Base-by-base conservation (phyloP, 2,797 vertebrate genomes). In the Uromys caudimaculatus region DNA sequence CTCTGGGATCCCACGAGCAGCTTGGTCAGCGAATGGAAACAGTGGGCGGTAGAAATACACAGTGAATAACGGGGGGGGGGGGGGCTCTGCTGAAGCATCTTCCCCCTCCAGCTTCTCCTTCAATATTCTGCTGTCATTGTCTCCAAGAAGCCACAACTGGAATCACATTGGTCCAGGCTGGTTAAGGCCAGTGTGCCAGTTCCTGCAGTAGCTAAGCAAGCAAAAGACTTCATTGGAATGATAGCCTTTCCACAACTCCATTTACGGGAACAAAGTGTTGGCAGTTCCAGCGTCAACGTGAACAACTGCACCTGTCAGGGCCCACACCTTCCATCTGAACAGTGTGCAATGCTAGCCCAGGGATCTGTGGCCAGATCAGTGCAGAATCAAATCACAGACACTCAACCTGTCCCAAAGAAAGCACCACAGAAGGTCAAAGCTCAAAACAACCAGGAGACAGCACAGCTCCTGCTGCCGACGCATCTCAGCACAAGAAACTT, bases 101-200 rank as follows among this genome's bases (percentile, higher is more conserved):
- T 98, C 98, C 97, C 98, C 98, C 98, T 97, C 98, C 94, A 87
- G 98, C 97, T 97, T 98, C 98, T 94, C 98, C 97, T 98, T 95
- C 96, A 93, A 95, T 97, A 92, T 94, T 94, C 97, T 94, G 78
- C 85, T 97, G 97, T 96, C 95, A 96, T 95, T 95, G 97, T 97
- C 97, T 97, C 97, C 92, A 95, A 0, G 97, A 98, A 97, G 97
- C 95, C 89, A 54, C 90, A 97, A 97, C 97, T 75, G 91, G 96
- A 97, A 98, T 92, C 94, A 94, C 60, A 41, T 12, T 3, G 85
- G 56, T 95, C 89, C 78, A 93, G 91, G 97, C 11, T 24, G 78
- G 90, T 52, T 93, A 90, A 62, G 78, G 97, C 96, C 97, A 35
- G 76, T 96, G 93, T 77, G 95, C 95, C 97, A 97, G 91, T 97